phyloP scores from a whole-genome alignment of 2,888 invertebrate species.

The Balanococcus diminutus region DNA sequence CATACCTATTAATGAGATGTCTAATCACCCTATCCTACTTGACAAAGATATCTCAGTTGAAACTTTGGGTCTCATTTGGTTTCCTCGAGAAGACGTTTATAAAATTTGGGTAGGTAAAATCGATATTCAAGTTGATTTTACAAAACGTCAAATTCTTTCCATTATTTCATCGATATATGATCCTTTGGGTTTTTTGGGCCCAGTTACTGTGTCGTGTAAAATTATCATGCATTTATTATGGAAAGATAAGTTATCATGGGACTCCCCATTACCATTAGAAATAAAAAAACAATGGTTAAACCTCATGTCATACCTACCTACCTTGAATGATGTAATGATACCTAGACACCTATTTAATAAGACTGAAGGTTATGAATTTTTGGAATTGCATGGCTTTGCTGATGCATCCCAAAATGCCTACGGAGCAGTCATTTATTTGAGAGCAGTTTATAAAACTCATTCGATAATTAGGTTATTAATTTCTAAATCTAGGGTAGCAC shows the following conservation, averaged over 20 bases:
- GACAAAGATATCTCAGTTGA: background rate
- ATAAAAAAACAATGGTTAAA: conserved; percentile 5
- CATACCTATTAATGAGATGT: background rate
- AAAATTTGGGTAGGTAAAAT: too few relatives aligned
- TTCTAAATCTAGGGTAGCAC: conserved; percentile 39
- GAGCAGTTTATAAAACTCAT: background rate
- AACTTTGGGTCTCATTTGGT: background rate
- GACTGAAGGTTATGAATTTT: background rate
- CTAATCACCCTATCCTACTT: background rate
- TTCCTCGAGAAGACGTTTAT: background rate
- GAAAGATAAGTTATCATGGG: conserved; percentile 52
- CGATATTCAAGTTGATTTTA: too few relatives aligned
- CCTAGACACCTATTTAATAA: background rate
- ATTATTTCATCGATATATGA: conserved; percentile 57
- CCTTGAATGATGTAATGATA: background rate
- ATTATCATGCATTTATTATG: too few relatives aligned
- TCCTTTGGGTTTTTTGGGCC: too few relatives aligned
- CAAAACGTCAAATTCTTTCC: conserved; percentile 57
- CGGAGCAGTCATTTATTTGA: conserved; percentile 15
- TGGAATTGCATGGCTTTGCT: conserved; percentile 1
- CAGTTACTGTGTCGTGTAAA: too few relatives aligned
- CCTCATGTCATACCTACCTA: background rate
- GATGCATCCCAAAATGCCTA: too few relatives aligned
- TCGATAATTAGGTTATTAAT: background rate
- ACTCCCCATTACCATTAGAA: conserved; percentile 31